Evolutionary conservation across 1,140 invertebrate genomes (phyloP).

Genomic region (Microplitis mediator): DNA sequence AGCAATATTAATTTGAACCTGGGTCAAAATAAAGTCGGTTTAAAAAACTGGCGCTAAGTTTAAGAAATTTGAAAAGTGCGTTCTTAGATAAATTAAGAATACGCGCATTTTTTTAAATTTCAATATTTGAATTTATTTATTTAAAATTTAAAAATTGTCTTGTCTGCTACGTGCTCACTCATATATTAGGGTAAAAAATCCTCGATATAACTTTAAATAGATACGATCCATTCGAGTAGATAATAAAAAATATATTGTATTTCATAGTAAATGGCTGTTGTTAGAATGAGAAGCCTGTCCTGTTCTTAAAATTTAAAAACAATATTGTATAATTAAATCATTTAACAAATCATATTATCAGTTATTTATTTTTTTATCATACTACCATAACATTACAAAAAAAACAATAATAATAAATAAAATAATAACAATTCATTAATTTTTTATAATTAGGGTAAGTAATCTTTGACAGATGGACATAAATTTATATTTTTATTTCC

Average conservation of each 20-base stretch:
- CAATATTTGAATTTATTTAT: too few species aligned
- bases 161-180: too few species aligned
- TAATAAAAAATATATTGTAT: not conserved
- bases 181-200: not conserved
- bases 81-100: too few species aligned
- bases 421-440: too few species aligned
- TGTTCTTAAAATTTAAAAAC: not conserved
- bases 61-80: too few species aligned
- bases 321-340: slow-evolving; percentile 1
- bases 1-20: not conserved
- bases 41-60: too few species aligned
- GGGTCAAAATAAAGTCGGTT: too few species aligned
- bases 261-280: not conserved
- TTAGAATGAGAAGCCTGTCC: not conserved
- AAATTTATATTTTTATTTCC: too few species aligned
- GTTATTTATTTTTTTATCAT: not conserved
- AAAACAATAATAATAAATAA: not conserved
- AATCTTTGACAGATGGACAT: too few species aligned
- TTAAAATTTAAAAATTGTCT: too few species aligned
- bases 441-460: too few species aligned
- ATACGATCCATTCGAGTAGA: not conserved
- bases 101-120: too few species aligned
- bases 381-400: not conserved
- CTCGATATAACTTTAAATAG: not conserved
- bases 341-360: slow-evolving; percentile 5